Percentiles rank a stretch among this genome's conserved stretches.
These are phyloP conservation scores for Plagodis pulveraria DNA, from an alignment of 2,888 invertebrate species.

Conservation along the genomic window DNA sequence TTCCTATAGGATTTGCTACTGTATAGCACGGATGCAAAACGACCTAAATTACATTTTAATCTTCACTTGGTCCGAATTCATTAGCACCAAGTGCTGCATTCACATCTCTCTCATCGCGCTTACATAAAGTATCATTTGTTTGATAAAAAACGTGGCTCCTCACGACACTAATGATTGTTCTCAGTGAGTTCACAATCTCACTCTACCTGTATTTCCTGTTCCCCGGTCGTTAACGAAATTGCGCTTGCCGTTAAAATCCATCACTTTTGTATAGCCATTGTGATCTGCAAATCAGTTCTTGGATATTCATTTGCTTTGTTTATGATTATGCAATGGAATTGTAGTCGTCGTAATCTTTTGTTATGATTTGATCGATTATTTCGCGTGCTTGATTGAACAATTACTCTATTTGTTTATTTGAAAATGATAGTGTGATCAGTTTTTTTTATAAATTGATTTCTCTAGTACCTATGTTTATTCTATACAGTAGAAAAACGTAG, in stretches of 20 bases:
- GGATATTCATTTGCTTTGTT: slow-evolving; percentile 68
- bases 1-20: no score
- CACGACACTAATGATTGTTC: slow-evolving; percentile 61
- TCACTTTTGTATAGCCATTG: slow-evolving; percentile 60
- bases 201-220: slow-evolving; percentile 79
- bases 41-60: slow-evolving; percentile 21
- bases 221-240: slow-evolving; percentile 67
- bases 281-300: slow-evolving; percentile 65
- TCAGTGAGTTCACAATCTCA: slow-evolving; percentile 50
- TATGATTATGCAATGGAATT: slow-evolving; percentile 43
- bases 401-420: background rate
- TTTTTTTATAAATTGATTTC: no score
- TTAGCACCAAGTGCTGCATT: slow-evolving; percentile 3
- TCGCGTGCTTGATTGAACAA: background rate
- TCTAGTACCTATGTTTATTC: no score
- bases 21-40: background rate
- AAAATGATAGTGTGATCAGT: no score
- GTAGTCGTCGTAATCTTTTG: slow-evolving; percentile 27
- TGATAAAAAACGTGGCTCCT: slow-evolving; percentile 36
- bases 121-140: slow-evolving; percentile 22
- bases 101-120: slow-evolving; percentile 3
- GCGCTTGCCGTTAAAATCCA: slow-evolving; percentile 65
- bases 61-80: slow-evolving; percentile 13
- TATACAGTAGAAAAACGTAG: no score
- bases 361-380: slow-evolving; percentile 6